Percentiles rank a stretch among this genome's conserved stretches.
These are phyloP conservation scores for Megalurothrips usitatus DNA, from an alignment of 2,888 invertebrate species.

Conservation along the genomic window DNA sequence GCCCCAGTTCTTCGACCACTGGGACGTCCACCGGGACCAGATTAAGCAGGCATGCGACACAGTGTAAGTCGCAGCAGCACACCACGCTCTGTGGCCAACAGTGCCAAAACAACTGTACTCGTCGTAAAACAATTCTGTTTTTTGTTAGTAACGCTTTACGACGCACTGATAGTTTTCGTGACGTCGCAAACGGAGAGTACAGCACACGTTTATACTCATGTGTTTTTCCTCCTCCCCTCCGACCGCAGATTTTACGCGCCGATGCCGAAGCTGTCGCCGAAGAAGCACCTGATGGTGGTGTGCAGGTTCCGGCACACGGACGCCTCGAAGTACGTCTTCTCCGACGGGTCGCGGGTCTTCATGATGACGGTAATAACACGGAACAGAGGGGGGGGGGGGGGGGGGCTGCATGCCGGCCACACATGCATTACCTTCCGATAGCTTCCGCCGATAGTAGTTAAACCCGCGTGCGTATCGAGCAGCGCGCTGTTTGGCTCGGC, in stretches of 20 bases:
- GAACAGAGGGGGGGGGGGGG: not conserved
- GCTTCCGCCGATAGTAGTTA: no score
- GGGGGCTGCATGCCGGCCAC: constrained; percentile 12
- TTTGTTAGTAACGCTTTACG: no score
- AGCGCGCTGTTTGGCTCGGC: no score
- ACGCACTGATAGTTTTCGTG: no score
- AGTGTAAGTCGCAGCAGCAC: constrained; percentile 49
- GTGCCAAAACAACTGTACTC: no score
- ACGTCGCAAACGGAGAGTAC: no score
- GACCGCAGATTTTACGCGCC: not conserved
- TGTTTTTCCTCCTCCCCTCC: not conserved
- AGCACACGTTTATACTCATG: no score
- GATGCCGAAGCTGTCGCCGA: not conserved
- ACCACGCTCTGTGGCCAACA: not conserved
- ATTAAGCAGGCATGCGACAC: constrained; percentile 55
- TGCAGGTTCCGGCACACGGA: constrained; percentile 14
- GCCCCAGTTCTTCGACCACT: constrained; percentile 56
- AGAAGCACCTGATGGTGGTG: constrained; percentile 2
- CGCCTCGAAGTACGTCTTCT: constrained; percentile 32
- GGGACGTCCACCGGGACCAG: constrained; percentile 52
- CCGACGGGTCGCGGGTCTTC: constrained; percentile 35
- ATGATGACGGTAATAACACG: constrained; percentile 5
- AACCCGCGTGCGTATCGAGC: no score
- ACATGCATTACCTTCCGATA: constrained; percentile 27
- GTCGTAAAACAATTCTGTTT: no score